These are phyloP conservation scores for Zaprionus ornatus DNA, from an alignment of 1,140 invertebrate genomes.

Conservation along the genomic window DNA sequence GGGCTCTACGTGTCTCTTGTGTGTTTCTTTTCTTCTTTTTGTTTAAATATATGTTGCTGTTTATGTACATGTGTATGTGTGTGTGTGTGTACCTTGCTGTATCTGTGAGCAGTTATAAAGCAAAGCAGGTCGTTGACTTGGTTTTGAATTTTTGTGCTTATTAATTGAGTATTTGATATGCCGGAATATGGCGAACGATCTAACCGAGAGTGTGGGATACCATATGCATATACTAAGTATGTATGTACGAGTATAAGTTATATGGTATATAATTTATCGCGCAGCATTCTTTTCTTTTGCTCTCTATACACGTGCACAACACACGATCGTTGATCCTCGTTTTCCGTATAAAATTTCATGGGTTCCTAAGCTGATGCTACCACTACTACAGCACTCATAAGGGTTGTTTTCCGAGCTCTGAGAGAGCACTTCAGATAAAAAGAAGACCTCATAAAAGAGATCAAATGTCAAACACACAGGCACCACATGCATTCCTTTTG, in stretches of 20 bases:
- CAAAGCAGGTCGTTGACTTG: conserved; percentile 83
- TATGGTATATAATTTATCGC: conserved; percentile 4
- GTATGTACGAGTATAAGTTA: not conserved
- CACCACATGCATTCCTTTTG: conserved; percentile 54
- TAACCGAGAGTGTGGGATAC: conserved; percentile 1
- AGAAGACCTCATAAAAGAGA: conserved; percentile 77
- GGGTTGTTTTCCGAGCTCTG: conserved; percentile 40
- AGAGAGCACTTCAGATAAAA: conserved; percentile 47
- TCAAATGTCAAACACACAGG: conserved; percentile 72
- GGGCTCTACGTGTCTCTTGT: conserved; percentile 29
- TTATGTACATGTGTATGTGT: conserved; percentile 17
- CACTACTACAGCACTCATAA: conserved; percentile 4
- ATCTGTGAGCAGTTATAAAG: conserved; percentile 73
- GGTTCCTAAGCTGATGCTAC: conserved; percentile 2
- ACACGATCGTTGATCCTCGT: conserved; percentile 21
- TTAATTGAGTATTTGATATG: conserved; percentile 84
- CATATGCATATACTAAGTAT: not conserved
- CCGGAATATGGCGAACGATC: conserved; percentile 50
- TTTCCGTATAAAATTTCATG: conserved; percentile 31
- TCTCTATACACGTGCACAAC: conserved; percentile 31
- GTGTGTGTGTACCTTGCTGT: conserved; percentile 44
- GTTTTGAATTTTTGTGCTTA: conserved; percentile 80
- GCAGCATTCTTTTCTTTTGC: not conserved
- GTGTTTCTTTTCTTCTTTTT: conserved; percentile 16
- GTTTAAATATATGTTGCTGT: conserved; percentile 36